Evolutionary conservation across 2,113 vertebrate genomes (phyloP), one percentile per base, ranked within the genome.

Genomic region (Lepidothrix coronata): DNA sequence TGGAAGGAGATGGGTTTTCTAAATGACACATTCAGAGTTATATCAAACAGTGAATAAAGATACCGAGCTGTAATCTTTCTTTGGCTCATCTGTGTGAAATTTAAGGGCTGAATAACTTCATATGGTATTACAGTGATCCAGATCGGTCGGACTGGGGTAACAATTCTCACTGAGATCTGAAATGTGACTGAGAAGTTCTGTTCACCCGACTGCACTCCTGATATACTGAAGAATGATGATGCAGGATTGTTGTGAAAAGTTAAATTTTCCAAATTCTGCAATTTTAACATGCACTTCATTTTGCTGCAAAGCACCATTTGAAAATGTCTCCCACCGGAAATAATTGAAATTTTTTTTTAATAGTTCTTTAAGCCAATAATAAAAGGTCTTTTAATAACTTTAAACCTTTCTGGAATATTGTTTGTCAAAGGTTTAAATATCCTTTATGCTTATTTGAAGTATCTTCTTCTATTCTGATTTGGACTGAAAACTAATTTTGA

Each of bases 61-160:
- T 49, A 62, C 30, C 1, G 9, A 54, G 22, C 43, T 66, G 31
- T 41, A 62, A 28, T 48, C 35, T 80, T 61, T 58, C 55, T 85
- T 61, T 59, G 35, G 14, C 43, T 61, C 16, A 11, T 33, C 39
- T 5, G 0, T n/a, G 54, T 65, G 83, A 88, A 73, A 48, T 48
- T n/a, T 33, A 73, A 59, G 37, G 66, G 44, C 44, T 41, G 33
- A 79, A 46, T 65, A 46, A 4, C 35, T 65, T 27, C 8, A 4
- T 30, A 9, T 22, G n/a, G 6, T 76, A 5, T 76, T 30, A 43
- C 0, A 0, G 31, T 63, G 39, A 65, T 66, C 20, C 15, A 57
- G 25, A 39, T 62, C 5, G 46, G 43, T 31, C 55, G 22, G 21
- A 24, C 22, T 44, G 44, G 28, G 4, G 19, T 54, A 74, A 25